A percentile compares a stretch with the other conserved stretches of the same genome.
Conservation (phyloP, 2,797 vertebrate genomes). For the Staurois parvus region DNA sequence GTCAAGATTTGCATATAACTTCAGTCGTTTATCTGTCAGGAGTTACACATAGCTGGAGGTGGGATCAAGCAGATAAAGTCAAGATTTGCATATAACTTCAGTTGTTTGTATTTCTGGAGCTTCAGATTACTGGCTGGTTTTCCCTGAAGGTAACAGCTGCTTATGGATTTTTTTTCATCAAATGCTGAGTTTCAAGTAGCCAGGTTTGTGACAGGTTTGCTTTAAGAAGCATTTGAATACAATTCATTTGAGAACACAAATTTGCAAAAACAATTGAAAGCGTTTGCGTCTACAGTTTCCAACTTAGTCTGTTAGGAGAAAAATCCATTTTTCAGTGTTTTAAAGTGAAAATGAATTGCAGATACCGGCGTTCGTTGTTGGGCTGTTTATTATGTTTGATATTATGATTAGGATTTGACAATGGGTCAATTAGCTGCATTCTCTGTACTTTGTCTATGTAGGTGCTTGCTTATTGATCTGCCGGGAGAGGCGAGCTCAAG, state of each 20-base stretch:
- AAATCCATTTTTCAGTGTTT: slow-evolving; percentile 30
- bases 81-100: no score
- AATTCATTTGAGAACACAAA: not conserved
- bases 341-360: slow-evolving; percentile 41
- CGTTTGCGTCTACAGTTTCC: not conserved
- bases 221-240: not conserved
- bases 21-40: no score
- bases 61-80: no score
- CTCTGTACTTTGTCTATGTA: slow-evolving; percentile 33
- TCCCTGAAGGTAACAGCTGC: no score
- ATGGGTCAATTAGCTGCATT: slow-evolving; percentile 40
- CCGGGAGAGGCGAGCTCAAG: slow-evolving; percentile 32
- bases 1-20: no score
- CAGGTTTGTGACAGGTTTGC: not conserved
- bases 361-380: slow-evolving; percentile 4
- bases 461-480: slow-evolving; percentile 46
- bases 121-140: no score
- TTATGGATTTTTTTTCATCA: no score
- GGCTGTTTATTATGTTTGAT: slow-evolving; percentile 52
- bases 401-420: slow-evolving; percentile 41
- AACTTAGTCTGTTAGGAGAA: not conserved
- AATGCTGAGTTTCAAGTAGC: no score
- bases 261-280: not conserved
- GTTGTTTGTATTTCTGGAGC: no score
- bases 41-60: no score